phyloP scores from a whole-genome alignment of 1,140 invertebrate genomes.

The Pseudomyrmex dendroicus region DNA sequence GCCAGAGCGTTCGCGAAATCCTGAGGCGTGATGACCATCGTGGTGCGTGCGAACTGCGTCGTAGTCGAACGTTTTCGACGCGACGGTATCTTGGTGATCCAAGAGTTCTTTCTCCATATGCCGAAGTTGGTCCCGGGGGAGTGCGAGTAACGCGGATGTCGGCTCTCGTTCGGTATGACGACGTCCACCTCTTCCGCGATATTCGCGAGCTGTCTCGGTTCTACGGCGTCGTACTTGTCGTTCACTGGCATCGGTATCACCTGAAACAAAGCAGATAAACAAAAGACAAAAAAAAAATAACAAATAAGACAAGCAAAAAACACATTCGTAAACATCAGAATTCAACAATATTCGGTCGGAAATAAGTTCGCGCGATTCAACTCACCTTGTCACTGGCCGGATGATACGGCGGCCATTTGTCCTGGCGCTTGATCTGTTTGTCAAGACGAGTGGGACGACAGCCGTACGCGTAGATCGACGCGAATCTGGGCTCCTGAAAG shows the following conservation, averaged over 20 bases:
- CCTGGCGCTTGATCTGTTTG: conserved; percentile 81
- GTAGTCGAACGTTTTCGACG: conserved; percentile 65
- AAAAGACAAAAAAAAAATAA: background rate
- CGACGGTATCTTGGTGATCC: conserved; percentile 74
- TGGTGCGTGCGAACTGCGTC: conserved; percentile 19
- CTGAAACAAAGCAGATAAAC: conserved; percentile 9
- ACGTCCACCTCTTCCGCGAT: conserved; percentile 78
- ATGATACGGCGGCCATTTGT: conserved; percentile 77
- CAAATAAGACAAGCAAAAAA: background rate
- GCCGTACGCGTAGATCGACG: conserved; percentile 93
- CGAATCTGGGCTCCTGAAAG: conserved; percentile 92
- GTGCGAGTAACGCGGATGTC: conserved; percentile 60
- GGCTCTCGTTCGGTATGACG: conserved; percentile 77
- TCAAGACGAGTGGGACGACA: conserved; percentile 84
- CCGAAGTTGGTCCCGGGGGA: conserved; percentile 64
- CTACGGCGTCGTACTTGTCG: conserved; percentile 77
- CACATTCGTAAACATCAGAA: no score
- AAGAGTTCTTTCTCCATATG: conserved; percentile 78
- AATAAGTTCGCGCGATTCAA: no score
- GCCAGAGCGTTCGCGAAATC: conserved; percentile 67
- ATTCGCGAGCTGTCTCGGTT: conserved; percentile 75
- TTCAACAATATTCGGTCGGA: no score
- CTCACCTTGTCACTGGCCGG: conserved; percentile 69
- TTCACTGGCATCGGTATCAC: conserved; percentile 23
- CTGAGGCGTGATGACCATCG: conserved; percentile 67